These are phyloP conservation scores for Gisinianus flammeolus DNA, from an alignment of 2,888 invertebrate genomes.

Conservation along the genomic window DNA sequence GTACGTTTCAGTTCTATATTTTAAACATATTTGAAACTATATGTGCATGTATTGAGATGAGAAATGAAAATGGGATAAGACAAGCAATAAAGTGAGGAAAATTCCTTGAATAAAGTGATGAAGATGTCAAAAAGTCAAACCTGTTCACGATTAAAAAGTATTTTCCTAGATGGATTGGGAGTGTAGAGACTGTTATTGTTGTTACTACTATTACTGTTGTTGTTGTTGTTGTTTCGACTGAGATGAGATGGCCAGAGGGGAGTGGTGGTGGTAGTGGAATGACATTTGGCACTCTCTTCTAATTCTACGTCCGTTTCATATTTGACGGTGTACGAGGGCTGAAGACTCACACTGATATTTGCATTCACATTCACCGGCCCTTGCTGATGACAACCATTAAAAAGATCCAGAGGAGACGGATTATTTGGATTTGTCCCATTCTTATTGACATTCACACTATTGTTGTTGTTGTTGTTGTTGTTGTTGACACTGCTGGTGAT, in stretches of 20 bases:
- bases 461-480: background rate
- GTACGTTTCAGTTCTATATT: too few relatives aligned
- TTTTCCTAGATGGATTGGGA: background rate
- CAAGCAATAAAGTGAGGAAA: too few relatives aligned
- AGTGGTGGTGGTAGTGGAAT: background rate
- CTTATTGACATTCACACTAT: background rate
- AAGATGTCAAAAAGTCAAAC: background rate
- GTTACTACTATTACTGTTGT: background rate
- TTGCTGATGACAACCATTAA: background rate
- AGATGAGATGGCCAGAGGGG: background rate
- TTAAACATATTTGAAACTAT: too few relatives aligned
- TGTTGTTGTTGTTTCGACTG: background rate
- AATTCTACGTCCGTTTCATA: background rate
- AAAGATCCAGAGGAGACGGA: background rate
- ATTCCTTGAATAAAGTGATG: background rate
- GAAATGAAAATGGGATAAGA: too few relatives aligned
- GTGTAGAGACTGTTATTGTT: background rate
- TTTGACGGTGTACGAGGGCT: constrained; percentile 9
- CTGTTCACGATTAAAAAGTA: constrained; percentile 5
- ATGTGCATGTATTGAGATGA: too few relatives aligned
- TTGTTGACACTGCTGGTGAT: background rate
- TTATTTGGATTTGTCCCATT: background rate
- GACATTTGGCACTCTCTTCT: background rate
- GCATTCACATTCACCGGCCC: background rate
- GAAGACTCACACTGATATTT: background rate